Evolutionary conservation across 2,888 invertebrate genomes (phyloP).

Genomic region (Fragum sueziense): DNA sequence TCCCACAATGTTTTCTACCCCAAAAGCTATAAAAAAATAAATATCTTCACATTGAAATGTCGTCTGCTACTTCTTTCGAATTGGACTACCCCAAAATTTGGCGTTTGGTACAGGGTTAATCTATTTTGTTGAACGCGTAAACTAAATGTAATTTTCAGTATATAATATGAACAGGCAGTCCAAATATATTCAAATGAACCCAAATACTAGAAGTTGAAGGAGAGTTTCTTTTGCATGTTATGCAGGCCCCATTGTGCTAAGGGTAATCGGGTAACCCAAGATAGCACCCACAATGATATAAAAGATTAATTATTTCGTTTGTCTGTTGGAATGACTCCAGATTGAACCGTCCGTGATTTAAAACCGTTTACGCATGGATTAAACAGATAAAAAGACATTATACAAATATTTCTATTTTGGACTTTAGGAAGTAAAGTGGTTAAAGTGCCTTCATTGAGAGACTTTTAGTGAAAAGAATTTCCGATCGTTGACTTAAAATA

Average conservation of each 20-base stretch:
- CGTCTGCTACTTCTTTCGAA: not conserved
- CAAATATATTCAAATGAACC: too few relatives aligned
- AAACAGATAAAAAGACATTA: constrained; percentile 3
- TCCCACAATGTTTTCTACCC: not conserved
- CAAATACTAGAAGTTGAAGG: too few relatives aligned
- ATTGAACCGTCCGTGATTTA: not conserved
- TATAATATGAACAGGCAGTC: not conserved
- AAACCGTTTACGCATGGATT: constrained; percentile 14
- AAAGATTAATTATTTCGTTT: not conserved
- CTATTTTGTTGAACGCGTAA: too few relatives aligned
- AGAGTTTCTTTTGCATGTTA: too few relatives aligned
- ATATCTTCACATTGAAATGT: not conserved
- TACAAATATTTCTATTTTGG: not conserved
- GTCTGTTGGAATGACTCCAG: not conserved
- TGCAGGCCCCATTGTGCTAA: not conserved
- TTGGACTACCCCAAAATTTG: not conserved
- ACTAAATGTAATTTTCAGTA: too few relatives aligned
- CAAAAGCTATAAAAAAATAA: not conserved
- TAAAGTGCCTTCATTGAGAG: not conserved
- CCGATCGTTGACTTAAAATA: too few relatives aligned
- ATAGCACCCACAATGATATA: not conserved
- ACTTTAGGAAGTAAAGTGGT: not conserved
- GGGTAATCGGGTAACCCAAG: not conserved
- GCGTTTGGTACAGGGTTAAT: not conserved
- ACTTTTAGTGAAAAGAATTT: not conserved